Evolutionary conservation across 2,888 invertebrate species (phyloP).

Genomic region (Callyntrura sp.): DNA sequence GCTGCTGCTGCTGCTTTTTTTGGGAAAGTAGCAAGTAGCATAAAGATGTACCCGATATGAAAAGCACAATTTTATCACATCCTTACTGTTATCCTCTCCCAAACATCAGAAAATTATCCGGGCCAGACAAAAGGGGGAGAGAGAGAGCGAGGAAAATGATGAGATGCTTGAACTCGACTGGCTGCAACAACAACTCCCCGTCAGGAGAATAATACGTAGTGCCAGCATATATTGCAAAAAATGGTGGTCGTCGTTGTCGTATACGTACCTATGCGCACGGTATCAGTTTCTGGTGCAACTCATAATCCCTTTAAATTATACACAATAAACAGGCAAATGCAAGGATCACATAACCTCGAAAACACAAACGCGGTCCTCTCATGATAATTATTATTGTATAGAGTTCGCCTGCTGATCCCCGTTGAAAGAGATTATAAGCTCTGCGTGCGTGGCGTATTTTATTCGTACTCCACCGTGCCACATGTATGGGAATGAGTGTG

Average conservation of each 20-base stretch:
- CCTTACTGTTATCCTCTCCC: not conserved
- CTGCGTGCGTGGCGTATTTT: not conserved
- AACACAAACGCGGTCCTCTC: not conserved
- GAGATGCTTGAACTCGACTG: not conserved
- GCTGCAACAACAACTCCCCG: not conserved
- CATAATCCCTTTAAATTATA: slow-evolving; percentile 34
- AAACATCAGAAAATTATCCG: not conserved
- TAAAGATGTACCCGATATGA: not conserved
- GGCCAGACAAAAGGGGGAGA: not conserved
- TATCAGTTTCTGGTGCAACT: not conserved
- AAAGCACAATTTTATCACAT: not conserved
- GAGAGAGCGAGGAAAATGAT: too few species aligned
- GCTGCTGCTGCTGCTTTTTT: too few species aligned
- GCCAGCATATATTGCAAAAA: not conserved
- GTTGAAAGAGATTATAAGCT: slow-evolving; percentile 32
- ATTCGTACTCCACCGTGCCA: not conserved
- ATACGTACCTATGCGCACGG: not conserved
- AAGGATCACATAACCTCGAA: slow-evolving; percentile 30
- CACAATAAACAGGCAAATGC: not conserved
- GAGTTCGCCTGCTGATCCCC: not conserved
- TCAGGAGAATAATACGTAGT: not conserved
- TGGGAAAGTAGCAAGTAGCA: not conserved
- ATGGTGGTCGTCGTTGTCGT: not conserved
- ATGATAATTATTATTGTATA: not conserved
- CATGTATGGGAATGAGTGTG: slow-evolving; percentile 41